Base-by-base conservation (phyloP, 1,140 invertebrate species). In the Euglossa dilemma region DNA sequence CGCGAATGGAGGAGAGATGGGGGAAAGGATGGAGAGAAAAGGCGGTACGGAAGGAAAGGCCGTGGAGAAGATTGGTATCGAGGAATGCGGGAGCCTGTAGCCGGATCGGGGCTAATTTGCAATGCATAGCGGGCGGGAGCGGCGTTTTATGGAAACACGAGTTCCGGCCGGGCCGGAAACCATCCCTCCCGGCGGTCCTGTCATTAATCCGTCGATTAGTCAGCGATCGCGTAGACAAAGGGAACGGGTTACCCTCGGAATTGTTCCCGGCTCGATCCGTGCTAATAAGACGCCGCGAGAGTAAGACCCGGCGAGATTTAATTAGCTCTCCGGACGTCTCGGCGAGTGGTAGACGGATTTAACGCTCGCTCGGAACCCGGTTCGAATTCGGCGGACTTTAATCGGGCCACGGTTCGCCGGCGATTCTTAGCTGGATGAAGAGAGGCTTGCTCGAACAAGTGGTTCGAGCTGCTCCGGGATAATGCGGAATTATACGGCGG, bases 151-250 rank as follows among this genome's bases (percentile, higher is more conserved):
- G 66, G 54, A 70, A 79, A 59, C 43, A 69, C 61, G 28, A 14
- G 28, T 64, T 64, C 78, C n/a, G 66, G 20, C 61, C 28, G 56
- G 54, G 36, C 67, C 64, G 52, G 63, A 72, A 77, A 63, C 61
- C 71, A 80, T 36, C 54, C 61, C 47, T 75, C 54, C 25, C n/a
- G n/a, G 12, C 64, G 14, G 28, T 64, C 71, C 50, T 18, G 52
- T 47, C 47, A 43, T 59, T 75, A 76, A 75, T 66, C 70, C 63
- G 80, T 77, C 84, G 80, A 85, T 85, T 85, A 83, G 84, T 70
- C 84, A 57, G 28, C 63, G 54, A 25, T 82, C 73, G 16, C 28
- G 54, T 23, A 71, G 45, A 71, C 70, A 63, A 59, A 47, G 63
- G 61, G 70, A 80, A 59, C 12, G 16, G 36, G n/a, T 45, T 66